A percentile compares a stretch with the other conserved stretches of the same genome.
Conservation (phyloP, 2,797 vertebrate species). For the Acomys russatus region DNA sequence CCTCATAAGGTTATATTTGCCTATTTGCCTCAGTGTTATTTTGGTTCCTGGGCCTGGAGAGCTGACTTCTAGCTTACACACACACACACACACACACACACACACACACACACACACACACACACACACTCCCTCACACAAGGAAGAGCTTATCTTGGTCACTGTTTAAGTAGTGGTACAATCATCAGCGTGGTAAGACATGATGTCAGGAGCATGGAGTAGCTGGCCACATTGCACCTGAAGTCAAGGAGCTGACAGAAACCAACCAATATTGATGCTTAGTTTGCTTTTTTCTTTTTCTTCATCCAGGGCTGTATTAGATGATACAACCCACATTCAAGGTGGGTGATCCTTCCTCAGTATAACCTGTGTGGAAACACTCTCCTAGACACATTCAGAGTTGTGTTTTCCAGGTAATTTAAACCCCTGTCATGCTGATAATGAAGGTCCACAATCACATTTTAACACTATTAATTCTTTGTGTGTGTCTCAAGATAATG, state of each 20-base stretch:
- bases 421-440: neutral
- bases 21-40: slow-evolving; percentile 26
- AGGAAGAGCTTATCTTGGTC: neutral
- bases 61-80: neutral
- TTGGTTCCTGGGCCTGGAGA: neutral
- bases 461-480: neutral
- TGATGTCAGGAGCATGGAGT: neutral
- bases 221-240: neutral
- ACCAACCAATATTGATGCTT: no score
- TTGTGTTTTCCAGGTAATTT: neutral
- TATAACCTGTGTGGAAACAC: neutral
- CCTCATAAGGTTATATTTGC: neutral
- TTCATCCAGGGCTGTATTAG: neutral
- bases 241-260: neutral
- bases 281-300: neutral
- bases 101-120: neutral
- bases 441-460: neutral
- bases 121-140: neutral
- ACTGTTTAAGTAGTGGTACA: neutral
- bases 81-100: no score
- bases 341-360: neutral
- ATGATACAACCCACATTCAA: neutral
- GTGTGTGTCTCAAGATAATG: neutral
- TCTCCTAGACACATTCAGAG: neutral
- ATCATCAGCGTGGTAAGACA: neutral